Conservation (phyloP, 2,113 vertebrate species). For the Eublepharis macularius region DNA sequence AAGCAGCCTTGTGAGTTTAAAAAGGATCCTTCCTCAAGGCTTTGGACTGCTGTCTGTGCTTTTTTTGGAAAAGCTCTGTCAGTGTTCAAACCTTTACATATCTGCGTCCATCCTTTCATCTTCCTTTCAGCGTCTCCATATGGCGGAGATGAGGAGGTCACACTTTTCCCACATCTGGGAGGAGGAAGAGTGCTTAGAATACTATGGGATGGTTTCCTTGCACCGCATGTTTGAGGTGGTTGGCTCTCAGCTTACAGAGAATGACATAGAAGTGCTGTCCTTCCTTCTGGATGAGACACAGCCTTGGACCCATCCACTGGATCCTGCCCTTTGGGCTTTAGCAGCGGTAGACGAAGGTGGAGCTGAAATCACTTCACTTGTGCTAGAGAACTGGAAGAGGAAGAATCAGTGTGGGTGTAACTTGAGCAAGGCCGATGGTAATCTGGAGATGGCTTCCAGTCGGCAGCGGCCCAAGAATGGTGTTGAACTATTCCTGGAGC, state of each 20-base stretch:
- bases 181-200: slow-evolving; percentile 86
- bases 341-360: slow-evolving; percentile 48
- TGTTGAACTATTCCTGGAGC: slow-evolving; percentile 82
- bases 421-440: background rate
- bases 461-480: slow-evolving; percentile 77
- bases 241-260: slow-evolving; percentile 85
- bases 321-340: slow-evolving; percentile 76
- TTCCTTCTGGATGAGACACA: slow-evolving; percentile 86
- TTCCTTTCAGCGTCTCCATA: background rate
- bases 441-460: slow-evolving; percentile 25
- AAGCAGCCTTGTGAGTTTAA: background rate
- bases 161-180: slow-evolving; percentile 78
- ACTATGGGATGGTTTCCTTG: slow-evolving; percentile 88
- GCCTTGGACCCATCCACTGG: slow-evolving; percentile 72
- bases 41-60: background rate
- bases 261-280: slow-evolving; percentile 84
- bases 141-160: slow-evolving; percentile 63
- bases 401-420: slow-evolving; percentile 36
- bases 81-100: slow-evolving; percentile 40
- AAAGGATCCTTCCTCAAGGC: background rate
- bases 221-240: slow-evolving; percentile 88
- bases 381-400: slow-evolving; percentile 72
- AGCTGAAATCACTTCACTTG: slow-evolving; percentile 45
- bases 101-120: background rate
- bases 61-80: background rate